These are phyloP conservation scores for Argyra leucocephala DNA, from an alignment of 2,888 invertebrate genomes.

Conservation along the genomic window DNA sequence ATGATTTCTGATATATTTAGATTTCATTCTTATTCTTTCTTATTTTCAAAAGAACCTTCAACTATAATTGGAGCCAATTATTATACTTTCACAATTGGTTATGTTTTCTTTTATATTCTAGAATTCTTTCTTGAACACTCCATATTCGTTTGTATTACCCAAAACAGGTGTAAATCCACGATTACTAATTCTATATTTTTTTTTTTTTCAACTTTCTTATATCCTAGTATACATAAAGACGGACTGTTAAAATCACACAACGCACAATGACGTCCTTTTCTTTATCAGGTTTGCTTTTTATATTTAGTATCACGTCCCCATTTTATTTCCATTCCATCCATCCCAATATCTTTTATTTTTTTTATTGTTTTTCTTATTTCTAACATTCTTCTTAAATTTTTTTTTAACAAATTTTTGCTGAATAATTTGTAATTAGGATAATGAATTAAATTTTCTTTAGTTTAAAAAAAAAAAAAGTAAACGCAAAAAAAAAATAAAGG, in stretches of 20 bases:
- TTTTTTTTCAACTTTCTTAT: not conserved
- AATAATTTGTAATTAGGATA: conserved; percentile 6
- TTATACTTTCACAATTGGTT: no score
- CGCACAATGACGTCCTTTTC: not conserved
- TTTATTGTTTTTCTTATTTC: not conserved
- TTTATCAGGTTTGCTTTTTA: not conserved
- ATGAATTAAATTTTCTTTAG: not conserved
- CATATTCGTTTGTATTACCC: not conserved
- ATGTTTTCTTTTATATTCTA: no score
- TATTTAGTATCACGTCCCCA: not conserved
- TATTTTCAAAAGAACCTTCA: no score
- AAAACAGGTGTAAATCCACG: not conserved
- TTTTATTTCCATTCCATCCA: not conserved
- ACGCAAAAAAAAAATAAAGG: not conserved
- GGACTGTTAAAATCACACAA: not conserved
- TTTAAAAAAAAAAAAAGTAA: not conserved
- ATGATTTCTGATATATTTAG: no score
- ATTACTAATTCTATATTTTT: not conserved
- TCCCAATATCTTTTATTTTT: not conserved
- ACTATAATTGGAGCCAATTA: no score
- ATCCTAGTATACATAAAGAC: not conserved
- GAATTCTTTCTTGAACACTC: no score
- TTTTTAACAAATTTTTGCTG: not conserved
- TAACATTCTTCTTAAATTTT: not conserved
- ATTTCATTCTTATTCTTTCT: no score